Conservation (phyloP, 2,797 vertebrate genomes). For the Melanotaenia maccullochi region DNA sequence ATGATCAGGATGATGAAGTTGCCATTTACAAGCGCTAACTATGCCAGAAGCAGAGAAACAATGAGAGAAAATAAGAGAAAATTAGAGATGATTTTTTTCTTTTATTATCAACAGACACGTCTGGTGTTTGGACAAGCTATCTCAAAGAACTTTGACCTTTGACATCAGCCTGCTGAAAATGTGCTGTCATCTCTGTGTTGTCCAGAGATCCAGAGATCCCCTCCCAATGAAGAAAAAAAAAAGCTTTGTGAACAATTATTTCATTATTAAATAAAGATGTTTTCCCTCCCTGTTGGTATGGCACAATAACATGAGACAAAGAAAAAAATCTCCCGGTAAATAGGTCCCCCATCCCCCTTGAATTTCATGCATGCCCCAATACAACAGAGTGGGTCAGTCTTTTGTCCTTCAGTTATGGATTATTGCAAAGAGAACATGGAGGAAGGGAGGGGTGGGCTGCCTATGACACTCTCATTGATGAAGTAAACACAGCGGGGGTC, state of each 20-base stretch:
- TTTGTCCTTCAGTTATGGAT: conserved; percentile 80
- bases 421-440: conserved; percentile 45
- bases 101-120: conserved; percentile 8
- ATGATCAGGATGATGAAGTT: conserved; percentile 34
- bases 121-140: conserved; percentile 14
- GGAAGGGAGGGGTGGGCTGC: conserved; percentile 15
- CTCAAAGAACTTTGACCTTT: conserved; percentile 23
- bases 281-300: not conserved
- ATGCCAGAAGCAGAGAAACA: not conserved
- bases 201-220: not conserved
- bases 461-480: conserved; percentile 63
- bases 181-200: not conserved
- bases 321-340: not conserved
- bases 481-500: conserved; percentile 64
- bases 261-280: not conserved
- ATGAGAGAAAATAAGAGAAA: not conserved
- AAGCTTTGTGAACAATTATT: not conserved
- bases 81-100: conserved; percentile 6
- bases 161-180: conserved; percentile 19
- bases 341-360: conserved; percentile 7
- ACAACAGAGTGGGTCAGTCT: conserved; percentile 55
- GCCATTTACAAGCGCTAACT: conserved; percentile 20
- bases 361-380: conserved; percentile 28
- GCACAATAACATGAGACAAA: not conserved
- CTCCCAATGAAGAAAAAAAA: not conserved